These are phyloP conservation scores for Trematomus loennbergii DNA, from an alignment of 2,113 vertebrate species.

Conservation along the genomic window DNA sequence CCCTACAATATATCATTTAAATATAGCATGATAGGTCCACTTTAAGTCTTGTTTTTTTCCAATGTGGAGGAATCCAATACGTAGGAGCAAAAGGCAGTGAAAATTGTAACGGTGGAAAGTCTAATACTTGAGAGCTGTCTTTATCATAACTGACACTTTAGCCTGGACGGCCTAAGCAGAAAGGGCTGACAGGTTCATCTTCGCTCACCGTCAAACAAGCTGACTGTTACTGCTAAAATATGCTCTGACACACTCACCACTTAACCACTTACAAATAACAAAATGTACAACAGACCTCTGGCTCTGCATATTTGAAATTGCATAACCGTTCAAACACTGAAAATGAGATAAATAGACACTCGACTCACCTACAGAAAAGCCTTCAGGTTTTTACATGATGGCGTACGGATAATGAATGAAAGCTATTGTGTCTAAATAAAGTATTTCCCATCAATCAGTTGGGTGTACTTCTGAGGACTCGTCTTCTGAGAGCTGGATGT, in stretches of 20 bases:
- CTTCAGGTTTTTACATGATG: slow-evolving; percentile 60
- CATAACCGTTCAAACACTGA: slow-evolving; percentile 45
- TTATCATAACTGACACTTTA: slow-evolving; percentile 59
- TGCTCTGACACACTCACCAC: slow-evolving; percentile 35
- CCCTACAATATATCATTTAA: no score
- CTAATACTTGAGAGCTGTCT: slow-evolving; percentile 28
- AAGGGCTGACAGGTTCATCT: slow-evolving; percentile 51
- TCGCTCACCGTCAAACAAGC: slow-evolving; percentile 36
- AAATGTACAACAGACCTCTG: slow-evolving; percentile 48
- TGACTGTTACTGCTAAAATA: slow-evolving; percentile 44
- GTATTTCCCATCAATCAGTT: slow-evolving; percentile 60
- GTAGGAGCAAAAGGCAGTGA: slow-evolving; percentile 5
- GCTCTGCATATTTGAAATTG: slow-evolving; percentile 53
- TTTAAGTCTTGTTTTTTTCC: slow-evolving; percentile 24
- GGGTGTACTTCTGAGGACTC: slow-evolving; percentile 32
- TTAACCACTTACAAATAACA: slow-evolving; percentile 50
- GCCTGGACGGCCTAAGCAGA: slow-evolving; percentile 16
- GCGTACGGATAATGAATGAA: slow-evolving; percentile 69
- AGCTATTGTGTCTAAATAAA: slow-evolving; percentile 36
- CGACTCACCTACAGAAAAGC: slow-evolving; percentile 48
- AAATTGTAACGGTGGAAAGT: slow-evolving; percentile 35
- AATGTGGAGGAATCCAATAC: slow-evolving; percentile 33
- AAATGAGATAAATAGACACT: slow-evolving; percentile 47
- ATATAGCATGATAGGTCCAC: no score
- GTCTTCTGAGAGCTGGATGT: slow-evolving; percentile 32